Evolutionary conservation across 2,113 vertebrate species (phyloP).

Genomic region (Amphiprion ocellaris): DNA sequence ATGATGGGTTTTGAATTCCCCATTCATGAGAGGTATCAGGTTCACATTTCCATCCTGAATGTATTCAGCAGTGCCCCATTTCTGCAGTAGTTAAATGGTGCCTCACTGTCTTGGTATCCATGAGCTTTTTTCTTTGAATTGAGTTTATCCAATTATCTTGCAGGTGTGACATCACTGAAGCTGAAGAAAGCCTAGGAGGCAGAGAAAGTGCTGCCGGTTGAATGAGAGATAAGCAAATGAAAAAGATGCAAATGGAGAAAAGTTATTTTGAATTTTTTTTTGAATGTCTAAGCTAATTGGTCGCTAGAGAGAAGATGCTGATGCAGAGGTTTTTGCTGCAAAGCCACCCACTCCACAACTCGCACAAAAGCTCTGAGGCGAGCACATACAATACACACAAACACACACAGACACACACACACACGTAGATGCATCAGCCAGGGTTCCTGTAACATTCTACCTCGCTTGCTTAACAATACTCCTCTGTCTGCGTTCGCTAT

Average conservation of each 20-base stretch:
- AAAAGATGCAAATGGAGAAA: constrained; percentile 79
- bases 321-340: constrained; percentile 67
- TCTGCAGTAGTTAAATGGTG: constrained; percentile 62
- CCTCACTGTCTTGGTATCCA: constrained; percentile 57
- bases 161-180: constrained; percentile 79
- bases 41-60: constrained; percentile 40
- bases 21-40: constrained; percentile 22
- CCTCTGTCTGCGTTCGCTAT: constrained; percentile 41
- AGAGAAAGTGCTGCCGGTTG: constrained; percentile 66
- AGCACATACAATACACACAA: constrained; percentile 38
- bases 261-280: constrained; percentile 68
- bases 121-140: constrained; percentile 68
- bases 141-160: constrained; percentile 82
- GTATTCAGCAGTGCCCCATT: constrained; percentile 46
- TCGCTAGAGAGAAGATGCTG: constrained; percentile 77
- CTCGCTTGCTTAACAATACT: constrained; percentile 49
- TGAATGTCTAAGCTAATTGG: constrained; percentile 78
- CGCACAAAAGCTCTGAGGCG: constrained; percentile 52
- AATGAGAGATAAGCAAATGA: constrained; percentile 80
- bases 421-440: constrained; percentile 14
- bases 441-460: constrained; percentile 28
- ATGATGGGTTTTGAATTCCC: constrained; percentile 24
- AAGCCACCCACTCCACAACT: constrained; percentile 64
- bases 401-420: background rate
- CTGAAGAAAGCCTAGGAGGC: constrained; percentile 71